Percentiles rank a stretch among this genome's conserved stretches.
These are phyloP conservation scores for Drosophila melanogaster DNA, from an alignment of 1,140 invertebrate species.

Conservation along the genomic window Release_6_plus_ISO1_MT NT_037436.4:3023001-3023500, in stretches of 20 bases:
- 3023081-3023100: conserved; percentile 8
- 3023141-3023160: conserved; percentile 53
- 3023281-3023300: conserved; percentile 7
- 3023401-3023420: background rate
- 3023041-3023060: conserved; percentile 65
- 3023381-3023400: conserved; percentile 8
- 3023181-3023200: conserved; percentile 55
- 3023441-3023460: background rate
- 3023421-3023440: conserved; percentile 14
- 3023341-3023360: conserved; percentile 36
- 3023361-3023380: conserved; percentile 4
- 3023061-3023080: conserved; percentile 35
- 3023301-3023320: conserved; percentile 5
- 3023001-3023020: background rate
- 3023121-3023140: conserved; percentile 42
- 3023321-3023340: conserved; percentile 26
- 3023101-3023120: conserved; percentile 49
- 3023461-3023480: conserved; percentile 10
- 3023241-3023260: conserved; percentile 64
- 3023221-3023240: conserved; percentile 55
- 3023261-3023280: conserved; percentile 14
- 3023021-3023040: conserved; percentile 63
- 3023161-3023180: conserved; percentile 81
- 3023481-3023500: background rate
- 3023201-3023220: conserved; percentile 67